Base-by-base conservation (phyloP, 2,888 invertebrate genomes). In the Meteorus colon region DNA sequence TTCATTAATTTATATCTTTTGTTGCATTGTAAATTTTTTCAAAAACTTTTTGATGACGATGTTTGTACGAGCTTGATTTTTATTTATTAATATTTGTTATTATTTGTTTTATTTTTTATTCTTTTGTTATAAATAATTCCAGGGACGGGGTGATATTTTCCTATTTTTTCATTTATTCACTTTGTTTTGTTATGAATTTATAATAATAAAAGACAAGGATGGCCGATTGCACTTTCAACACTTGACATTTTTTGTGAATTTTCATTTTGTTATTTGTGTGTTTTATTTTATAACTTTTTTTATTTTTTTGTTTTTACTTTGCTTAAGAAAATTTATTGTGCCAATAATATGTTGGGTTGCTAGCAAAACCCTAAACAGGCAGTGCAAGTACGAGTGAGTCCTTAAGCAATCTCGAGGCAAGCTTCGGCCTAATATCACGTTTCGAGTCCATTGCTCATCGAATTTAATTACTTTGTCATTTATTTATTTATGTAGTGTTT, bases 381-480 rank as follows among this genome's bases (percentile, higher is more conserved):
- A 89, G 89, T 89, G 89, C 89, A 89, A 55, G 85, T 89, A 88
- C 85, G 85, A 87, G 88, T 88, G 88, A 87, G 87, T 89, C 85
- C 87, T 89, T 88, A 89, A 89, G 88, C 89, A 88, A 89, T 88
- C 87, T 89, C 87, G 88, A 89, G 89, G 89, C 89, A 88, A 89
- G 88, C 89, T 88, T 88, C 88, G 88, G 89, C 89, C 89, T 89
- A 89, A 89, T 89, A 89, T 89, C 89, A 89, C 89, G 88, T 87
- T 89, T 88, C 87, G 88, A 89, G 89, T 89, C 87, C 88, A 88
- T 88, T 88, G 87, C 89, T 89, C 88, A 84, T 89, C 84, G 82
- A 82, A 55, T 55, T 81, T 86, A 84, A 83, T 85, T 86, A 85
- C 80, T 83, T 82, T 79, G 78, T 78, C 76, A 77, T 75, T 77